phyloP scores from a whole-genome alignment of 2,113 vertebrate genomes.

The Rafetus swinhoei region DNA sequence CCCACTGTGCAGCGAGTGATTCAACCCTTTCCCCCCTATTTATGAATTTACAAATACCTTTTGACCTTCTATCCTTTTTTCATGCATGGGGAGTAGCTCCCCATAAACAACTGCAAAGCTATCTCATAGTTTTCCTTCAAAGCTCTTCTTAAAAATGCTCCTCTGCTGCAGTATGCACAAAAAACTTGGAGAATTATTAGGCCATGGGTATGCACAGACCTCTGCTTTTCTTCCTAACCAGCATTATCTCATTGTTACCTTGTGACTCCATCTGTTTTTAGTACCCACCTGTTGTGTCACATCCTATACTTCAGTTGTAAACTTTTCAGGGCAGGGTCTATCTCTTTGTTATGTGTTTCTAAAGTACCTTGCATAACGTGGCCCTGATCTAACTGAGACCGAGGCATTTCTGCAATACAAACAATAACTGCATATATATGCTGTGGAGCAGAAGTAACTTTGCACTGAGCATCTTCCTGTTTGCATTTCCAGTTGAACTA shows the following conservation, averaged over 20 bases:
- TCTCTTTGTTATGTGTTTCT: neutral
- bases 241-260: neutral
- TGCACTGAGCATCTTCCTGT: neutral
- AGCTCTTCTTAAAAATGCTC: neutral
- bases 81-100: neutral
- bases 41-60: neutral
- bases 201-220: neutral
- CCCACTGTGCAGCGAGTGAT: neutral
- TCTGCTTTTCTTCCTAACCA: neutral
- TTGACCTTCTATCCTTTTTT: neutral
- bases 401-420: neutral
- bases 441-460: neutral
- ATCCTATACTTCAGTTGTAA: neutral
- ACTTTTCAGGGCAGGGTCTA: neutral
- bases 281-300: neutral
- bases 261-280: neutral
- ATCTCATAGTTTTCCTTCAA: neutral
- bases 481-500: neutral
- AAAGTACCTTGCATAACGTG: neutral
- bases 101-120: neutral
- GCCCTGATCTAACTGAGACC: neutral
- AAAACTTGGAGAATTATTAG: neutral
- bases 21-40: neutral
- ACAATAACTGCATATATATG: neutral
- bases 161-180: neutral